Base-by-base conservation (phyloP, 2,113 vertebrate genomes). In the Marcusenius ussheri region DNA sequence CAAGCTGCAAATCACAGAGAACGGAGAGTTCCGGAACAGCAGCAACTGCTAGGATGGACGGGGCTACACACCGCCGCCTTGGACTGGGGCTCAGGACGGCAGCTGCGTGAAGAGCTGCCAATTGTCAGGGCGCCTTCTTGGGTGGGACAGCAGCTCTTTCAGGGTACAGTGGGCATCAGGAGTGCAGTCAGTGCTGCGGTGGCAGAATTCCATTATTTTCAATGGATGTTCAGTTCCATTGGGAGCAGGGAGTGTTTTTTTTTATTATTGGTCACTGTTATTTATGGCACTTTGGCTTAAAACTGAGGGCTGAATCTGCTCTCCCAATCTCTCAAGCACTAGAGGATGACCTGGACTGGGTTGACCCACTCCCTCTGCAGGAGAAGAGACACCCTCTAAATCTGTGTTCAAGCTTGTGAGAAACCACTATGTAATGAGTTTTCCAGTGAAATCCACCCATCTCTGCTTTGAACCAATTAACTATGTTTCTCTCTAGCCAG, bases 1-100 rank as follows among this genome's bases (percentile, higher is more conserved):
- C 96, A 99, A 99, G 94, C 98, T 99, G 93, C 98, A 99, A 97
- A 99, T 99, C 92, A 99, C 98, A 0, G 98, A 99, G 93, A 99
- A 99, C 93, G 98, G 98, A 93, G 98, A 99, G 95, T 99, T 99
- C 95, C 94, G 98, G 93, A 99, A 99, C 97, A 99, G 98, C 97
- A 98, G 98, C 97, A 99, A 98, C 96, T 99, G 98, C 92, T 99
- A 96, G 96, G 45, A 0, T 0, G 1, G 89, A 24, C 3, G 15
- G 27, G 83, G 90, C 3, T 2, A 42, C 10, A 84, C 31, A 3
- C 3, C 10, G 87, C n/a, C 2, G 21, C 46, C 31, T 45, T 58
- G 50, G 77, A 35, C 87, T 19, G 86, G 27, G 88, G 17, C 70
- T 4, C 21, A 11, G 46, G 74, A 7, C 19, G 3, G 9, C 47